phyloP scores from a whole-genome alignment of 2,888 invertebrate genomes.

The Limnephilus marmoratus region DNA sequence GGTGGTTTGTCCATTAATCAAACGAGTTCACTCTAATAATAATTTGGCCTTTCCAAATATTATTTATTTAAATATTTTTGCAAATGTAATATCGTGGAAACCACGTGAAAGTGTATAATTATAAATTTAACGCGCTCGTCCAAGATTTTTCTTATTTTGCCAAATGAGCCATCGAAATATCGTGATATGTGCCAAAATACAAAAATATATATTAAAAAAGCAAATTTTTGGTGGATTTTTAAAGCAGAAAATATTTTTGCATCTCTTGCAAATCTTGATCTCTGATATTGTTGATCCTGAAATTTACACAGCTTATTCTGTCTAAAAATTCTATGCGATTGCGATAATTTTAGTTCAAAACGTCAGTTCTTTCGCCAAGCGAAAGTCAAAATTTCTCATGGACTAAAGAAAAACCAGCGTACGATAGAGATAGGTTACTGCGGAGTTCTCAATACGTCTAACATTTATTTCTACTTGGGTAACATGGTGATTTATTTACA shows the following conservation, averaged over 20 bases:
- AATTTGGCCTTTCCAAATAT: not conserved
- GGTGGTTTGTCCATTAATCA: not conserved
- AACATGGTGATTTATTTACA: not conserved
- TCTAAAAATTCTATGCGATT: not conserved
- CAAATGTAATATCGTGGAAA: not conserved
- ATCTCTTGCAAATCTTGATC: too few relatives aligned
- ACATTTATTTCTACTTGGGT: not conserved
- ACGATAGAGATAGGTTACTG: not conserved
- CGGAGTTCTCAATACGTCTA: not conserved
- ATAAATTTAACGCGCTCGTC: not conserved
- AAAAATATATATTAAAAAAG: too few relatives aligned
- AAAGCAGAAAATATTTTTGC: not conserved
- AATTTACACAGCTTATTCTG: not conserved
- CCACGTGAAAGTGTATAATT: not conserved
- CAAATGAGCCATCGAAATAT: not conserved
- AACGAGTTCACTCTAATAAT: not conserved
- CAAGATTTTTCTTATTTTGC: not conserved
- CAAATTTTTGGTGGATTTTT: too few relatives aligned
- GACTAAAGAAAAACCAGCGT: not conserved
- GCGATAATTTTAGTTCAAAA: too few relatives aligned
- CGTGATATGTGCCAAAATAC: not conserved
- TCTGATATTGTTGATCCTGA: not conserved
- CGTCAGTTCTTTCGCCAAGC: too few relatives aligned
- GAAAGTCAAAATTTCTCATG: too few relatives aligned
- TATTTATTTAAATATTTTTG: not conserved